Evolutionary conservation across 2,113 vertebrate species (phyloP), one percentile per base, ranked within the genome.

Genomic region (Mormyrus iriodes): DNA sequence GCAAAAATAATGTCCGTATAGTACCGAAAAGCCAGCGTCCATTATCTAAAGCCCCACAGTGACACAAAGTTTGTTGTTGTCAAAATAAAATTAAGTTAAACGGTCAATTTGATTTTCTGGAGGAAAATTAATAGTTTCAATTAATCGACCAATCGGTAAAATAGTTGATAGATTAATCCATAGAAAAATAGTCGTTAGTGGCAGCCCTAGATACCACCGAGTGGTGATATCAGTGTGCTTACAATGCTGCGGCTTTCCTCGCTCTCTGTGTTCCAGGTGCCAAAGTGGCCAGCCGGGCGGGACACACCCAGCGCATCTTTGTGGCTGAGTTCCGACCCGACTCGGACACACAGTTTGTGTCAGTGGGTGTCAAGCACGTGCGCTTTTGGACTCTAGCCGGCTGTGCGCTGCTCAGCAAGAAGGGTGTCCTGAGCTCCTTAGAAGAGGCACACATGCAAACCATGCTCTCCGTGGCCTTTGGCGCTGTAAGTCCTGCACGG

Each of bases 241-340:
- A 24, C 44, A 5, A n/a, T n/a, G 31, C 79, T 49, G 46, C 31
- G 49, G 5, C 39, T 31, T 86, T 53, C 55, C n/a, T 13, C 52
- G 3, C 49, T 90, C 44, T 24, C 0, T 91, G 90, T 92, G 6
- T 48, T 48, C 79, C 82, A 99, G 98, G 98, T 96, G 96, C 97
- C 96, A 98, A 97, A 97, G 96, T 99, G 92, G 98, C 98, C 92
- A 98, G 96, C 92, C 95, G 96, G 91, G 94, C 96, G 17, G 98
- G 98, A 88, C 98, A 99, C 92, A 97, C 95, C 88, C 97, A 98
- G 91, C 96, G 98, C 88, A 98, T 99, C 93, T 99, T 99, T 94
- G 98, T 99, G 94, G 98, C 98, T 2, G 98, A 99, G 94, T 99
- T 99, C 94, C 95, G 98, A 4, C 98, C 98, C 0, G 98, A 99